Evolutionary conservation across 2,888 invertebrate genomes (phyloP).

Genomic region (Pammene fasciana): DNA sequence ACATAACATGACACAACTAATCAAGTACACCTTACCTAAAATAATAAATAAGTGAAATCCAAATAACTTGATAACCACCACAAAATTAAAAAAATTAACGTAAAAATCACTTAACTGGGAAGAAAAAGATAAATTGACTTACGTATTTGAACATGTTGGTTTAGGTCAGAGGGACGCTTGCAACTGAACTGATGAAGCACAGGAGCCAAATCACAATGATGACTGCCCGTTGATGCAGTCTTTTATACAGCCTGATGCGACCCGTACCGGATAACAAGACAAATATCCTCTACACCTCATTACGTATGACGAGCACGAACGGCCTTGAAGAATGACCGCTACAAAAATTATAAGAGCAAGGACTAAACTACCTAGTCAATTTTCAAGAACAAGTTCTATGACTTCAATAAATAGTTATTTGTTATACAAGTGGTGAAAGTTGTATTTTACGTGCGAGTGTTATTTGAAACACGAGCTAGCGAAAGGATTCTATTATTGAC

Average conservation of each 20-base stretch:
- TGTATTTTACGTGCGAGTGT: too few species aligned
- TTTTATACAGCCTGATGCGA: constrained; percentile 52
- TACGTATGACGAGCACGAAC: constrained; percentile 68
- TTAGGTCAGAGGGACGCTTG: constrained; percentile 45
- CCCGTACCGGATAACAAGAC: constrained; percentile 65
- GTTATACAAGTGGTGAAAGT: too few species aligned
- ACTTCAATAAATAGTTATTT: too few species aligned
- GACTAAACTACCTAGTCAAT: constrained; percentile 44
- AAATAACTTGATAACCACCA: too few species aligned
- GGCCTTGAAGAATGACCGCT: constrained; percentile 63
- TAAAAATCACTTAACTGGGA: neutral
- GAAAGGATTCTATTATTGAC: too few species aligned
- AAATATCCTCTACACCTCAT: constrained; percentile 67
- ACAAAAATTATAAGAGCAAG: constrained; percentile 63
- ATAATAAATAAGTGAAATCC: too few species aligned
- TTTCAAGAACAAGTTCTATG: constrained; percentile 39
- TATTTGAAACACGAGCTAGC: too few species aligned
- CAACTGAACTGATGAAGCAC: constrained; percentile 40
- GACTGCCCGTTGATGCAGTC: constrained; percentile 43
- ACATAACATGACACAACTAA: too few species aligned
- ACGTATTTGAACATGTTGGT: constrained; percentile 80
- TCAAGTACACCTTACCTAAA: too few species aligned
- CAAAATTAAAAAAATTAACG: too few species aligned
- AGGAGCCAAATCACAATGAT: constrained; percentile 48
- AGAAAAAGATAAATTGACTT: constrained; percentile 51